Evolutionary conservation across 2,113 vertebrate species (phyloP), one percentile per base, ranked within the genome.

Genomic region (Ochotona princeps): DNA sequence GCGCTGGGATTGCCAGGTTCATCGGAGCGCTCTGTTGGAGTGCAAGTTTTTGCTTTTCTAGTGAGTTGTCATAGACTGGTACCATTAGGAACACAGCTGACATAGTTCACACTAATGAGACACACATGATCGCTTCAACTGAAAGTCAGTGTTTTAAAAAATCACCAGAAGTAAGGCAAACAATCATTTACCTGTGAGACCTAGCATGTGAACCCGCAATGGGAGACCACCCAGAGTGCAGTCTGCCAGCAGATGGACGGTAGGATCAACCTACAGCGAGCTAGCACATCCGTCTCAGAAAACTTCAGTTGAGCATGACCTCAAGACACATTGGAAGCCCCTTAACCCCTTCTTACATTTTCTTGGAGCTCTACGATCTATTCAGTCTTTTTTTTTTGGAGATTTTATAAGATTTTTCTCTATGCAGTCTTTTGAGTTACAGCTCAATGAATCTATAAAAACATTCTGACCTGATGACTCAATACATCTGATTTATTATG

Each of bases 131-230:
- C 1, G 14, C 18, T 94, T 51, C 7, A 49, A 51, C 12, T 80
- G 57, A 96, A 93, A 63, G 47, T 26, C 17, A 80, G 0, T 75
- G 30, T 87, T 89, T 75, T 12, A 54, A 82, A 87, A 93, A 74
- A 81, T 30, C 23, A 73, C 61, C 17, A 18, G 57, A 11, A 61
- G 51, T 15, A 66, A 73, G 61, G 32, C 26, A 80, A 35, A 66
- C 49, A 90, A n/a, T 38, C 51, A 66, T 72, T n/a, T 70, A 17
- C 17, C 49, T n/a, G 61, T 81, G 85, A 60, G 1, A 26, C 70
- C 82, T 7, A 23, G 26, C n/a, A 15, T 61, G 54, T 10, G 3
- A 90, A 54, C 54, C 10, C 21, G 4, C 18, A 10, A 80, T 8
- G 12, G 65, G 15, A 78, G 65, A 65, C 25, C 5, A 44, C 65